Evolutionary conservation across 2,797 vertebrate species (phyloP).

Genomic region (Scarus forsteni): DNA sequence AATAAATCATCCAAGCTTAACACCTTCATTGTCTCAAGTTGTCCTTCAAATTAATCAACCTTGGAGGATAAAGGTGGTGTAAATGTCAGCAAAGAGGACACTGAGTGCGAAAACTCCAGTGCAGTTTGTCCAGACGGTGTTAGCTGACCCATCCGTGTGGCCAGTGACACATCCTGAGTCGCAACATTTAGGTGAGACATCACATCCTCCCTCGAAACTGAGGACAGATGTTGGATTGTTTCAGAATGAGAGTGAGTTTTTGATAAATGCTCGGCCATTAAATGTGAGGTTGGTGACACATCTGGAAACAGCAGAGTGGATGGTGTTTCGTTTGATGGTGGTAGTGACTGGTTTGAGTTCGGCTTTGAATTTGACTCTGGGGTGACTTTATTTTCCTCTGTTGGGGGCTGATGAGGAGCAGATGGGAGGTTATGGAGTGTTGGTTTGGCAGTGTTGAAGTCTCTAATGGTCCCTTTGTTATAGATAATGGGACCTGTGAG

Average conservation of each 20-base stretch:
- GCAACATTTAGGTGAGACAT: slow-evolving; percentile 24
- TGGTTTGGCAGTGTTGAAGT: slow-evolving; percentile 2
- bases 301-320: slow-evolving; percentile 26
- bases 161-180: slow-evolving; percentile 25
- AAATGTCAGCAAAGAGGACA: not conserved
- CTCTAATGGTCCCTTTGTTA: slow-evolving; percentile 2
- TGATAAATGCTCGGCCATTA: slow-evolving; percentile 6
- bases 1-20: not conserved
- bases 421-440: slow-evolving; percentile 10
- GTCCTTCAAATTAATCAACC: not conserved
- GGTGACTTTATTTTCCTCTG: not conserved
- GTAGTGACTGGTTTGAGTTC: slow-evolving; percentile 4
- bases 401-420: slow-evolving; percentile 37
- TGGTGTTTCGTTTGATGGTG: slow-evolving; percentile 11
- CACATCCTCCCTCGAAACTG: slow-evolving; percentile 17
- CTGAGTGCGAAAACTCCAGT: slow-evolving; percentile 20
- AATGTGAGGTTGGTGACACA: slow-evolving; percentile 34
- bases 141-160: slow-evolving; percentile 21
- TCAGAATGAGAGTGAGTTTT: slow-evolving; percentile 1
- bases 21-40: not conserved
- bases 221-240: slow-evolving; percentile 23
- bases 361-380: slow-evolving; percentile 1
- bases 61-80: slow-evolving; percentile 26
- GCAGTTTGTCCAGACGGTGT: slow-evolving; percentile 20
- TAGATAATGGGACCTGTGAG: slow-evolving; percentile 14